Evolutionary conservation across 2,113 vertebrate species (phyloP).

Genomic region (Falco punctatus): DNA sequence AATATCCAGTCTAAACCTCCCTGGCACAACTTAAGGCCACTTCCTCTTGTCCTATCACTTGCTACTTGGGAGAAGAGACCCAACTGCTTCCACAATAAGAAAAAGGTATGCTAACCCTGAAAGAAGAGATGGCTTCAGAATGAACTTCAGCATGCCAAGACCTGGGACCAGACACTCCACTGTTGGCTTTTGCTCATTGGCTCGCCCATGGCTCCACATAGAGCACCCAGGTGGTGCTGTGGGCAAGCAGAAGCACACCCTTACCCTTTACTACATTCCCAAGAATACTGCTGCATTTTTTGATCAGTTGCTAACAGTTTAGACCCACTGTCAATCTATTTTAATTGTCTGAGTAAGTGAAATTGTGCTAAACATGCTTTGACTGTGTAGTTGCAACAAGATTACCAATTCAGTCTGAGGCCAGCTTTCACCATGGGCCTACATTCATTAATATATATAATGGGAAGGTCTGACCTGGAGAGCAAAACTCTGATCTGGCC

Average conservation of each 20-base stretch:
- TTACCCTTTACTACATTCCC: background rate
- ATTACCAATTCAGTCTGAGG: background rate
- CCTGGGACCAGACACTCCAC: background rate
- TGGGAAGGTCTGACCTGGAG: background rate
- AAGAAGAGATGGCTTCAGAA: background rate
- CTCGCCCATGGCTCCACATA: background rate
- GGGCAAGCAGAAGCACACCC: background rate
- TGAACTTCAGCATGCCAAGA: background rate
- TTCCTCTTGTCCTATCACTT: background rate
- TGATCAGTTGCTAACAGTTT: background rate
- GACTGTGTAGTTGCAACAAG: background rate
- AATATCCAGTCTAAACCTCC: background rate
- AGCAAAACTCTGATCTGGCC: background rate
- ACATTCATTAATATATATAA: background rate
- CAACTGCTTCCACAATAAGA: background rate
- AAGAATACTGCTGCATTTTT: background rate
- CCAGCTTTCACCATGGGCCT: background rate
- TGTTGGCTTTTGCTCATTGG: background rate
- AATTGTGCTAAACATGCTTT: background rate
- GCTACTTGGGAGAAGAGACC: background rate
- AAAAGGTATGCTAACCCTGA: background rate
- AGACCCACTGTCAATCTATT: background rate
- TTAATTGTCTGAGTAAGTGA: background rate
- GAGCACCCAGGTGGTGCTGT: background rate
- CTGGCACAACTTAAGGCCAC: background rate